Evolutionary conservation across 2,797 vertebrate genomes (phyloP).

Genomic region (Phylloscopus collybita): DNA sequence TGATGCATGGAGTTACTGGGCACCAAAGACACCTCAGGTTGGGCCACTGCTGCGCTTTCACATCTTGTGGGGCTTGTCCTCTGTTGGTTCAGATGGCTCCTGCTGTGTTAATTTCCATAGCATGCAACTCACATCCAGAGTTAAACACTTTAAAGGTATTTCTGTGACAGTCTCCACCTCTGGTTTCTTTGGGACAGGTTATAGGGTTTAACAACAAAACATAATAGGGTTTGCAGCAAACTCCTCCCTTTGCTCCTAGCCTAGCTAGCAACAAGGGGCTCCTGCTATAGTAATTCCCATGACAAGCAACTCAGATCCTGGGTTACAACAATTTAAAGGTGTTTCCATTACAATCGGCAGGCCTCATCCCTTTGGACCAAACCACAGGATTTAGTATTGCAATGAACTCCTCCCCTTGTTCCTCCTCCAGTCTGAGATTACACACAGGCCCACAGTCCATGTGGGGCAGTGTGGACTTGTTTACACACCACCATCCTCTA

Average conservation of each 20-base stretch:
- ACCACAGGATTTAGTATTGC: background rate
- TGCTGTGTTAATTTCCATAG: background rate
- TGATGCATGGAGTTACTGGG: background rate
- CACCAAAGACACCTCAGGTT: background rate
- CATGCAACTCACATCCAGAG: background rate
- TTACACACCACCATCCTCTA: background rate
- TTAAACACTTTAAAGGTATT: background rate
- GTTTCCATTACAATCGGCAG: background rate
- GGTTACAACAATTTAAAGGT: background rate
- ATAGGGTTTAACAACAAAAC: background rate
- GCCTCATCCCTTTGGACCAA: background rate
- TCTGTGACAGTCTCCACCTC: background rate
- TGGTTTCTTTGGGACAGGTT: background rate
- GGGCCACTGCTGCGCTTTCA: background rate
- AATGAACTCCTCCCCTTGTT: background rate
- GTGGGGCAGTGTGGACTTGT: background rate
- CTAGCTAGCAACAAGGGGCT: background rate
- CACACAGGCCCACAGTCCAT: background rate
- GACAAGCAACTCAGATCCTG: background rate
- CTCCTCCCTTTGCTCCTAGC: background rate
- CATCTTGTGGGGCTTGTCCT: background rate
- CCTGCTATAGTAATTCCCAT: background rate
- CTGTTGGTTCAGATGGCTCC: background rate
- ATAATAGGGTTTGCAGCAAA: background rate
- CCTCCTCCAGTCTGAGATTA: background rate